Base-by-base conservation (phyloP, 1,140 invertebrate genomes). In the Plodia interpunctella region DNA sequence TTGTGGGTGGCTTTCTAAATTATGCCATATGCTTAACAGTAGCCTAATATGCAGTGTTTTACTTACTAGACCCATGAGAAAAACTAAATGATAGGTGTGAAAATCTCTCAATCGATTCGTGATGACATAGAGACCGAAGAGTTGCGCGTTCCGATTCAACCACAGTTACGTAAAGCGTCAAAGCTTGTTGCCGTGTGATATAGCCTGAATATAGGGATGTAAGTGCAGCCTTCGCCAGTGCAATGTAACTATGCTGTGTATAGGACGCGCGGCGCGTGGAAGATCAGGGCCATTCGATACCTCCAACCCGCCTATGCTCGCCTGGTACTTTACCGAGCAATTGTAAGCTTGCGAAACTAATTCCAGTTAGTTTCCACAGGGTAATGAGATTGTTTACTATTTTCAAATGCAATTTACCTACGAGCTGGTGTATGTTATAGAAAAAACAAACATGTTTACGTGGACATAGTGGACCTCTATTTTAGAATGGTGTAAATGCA, bases 161-260 rank as follows among this genome's bases (percentile, higher is more conserved):
- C 74, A 71, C 79, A 86, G 82, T 84, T 81, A 83, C 78, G 78
- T 84, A 84, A 84, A 83, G 76, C 80, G 72, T 80, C 77, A 79
- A 78, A 83, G 81, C 78, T 78, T 76, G 71, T 77, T 53, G 13
- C 51, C 17, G 19, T 28, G 21, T 25, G 5, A 28, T n/a, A 25
- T 51, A 20, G 13, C 38, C 38, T 44, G 10, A 44, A n/a, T 53
- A 53, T 53, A 53, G 18, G 13, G 51, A 53, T 25, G 51, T 86
- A 86, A 74, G 70, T 72, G 71, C 75, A 83, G 72, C 82, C 76
- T 81, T 83, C 80, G 67, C 68, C 62, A 64, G 70, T 76, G 73
- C 77, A 79, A 73, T 82, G 80, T 83, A 84, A 83, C 73, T 80
- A 78, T 77, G 70, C 62, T 65, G 65, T 62, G 49, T 76, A 69